These are phyloP conservation scores for Hesperia comma DNA, from an alignment of 2,888 invertebrate genomes.

Conservation along the genomic window DNA sequence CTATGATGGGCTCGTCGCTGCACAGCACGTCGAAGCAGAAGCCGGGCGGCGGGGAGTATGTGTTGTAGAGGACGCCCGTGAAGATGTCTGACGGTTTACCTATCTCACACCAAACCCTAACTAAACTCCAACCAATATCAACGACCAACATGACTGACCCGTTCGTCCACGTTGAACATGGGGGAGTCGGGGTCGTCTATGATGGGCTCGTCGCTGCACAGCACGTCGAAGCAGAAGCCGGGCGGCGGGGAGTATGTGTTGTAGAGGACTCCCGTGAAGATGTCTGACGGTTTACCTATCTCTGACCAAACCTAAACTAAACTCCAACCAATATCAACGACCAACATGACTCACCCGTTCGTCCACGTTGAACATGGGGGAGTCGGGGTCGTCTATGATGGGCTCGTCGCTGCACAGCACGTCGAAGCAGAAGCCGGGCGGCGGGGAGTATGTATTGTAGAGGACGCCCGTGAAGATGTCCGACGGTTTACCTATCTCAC, in stretches of 20 bases:
- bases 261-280: slow-evolving; percentile 93
- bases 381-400: slow-evolving; percentile 91
- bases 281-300: slow-evolving; percentile 86
- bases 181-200: slow-evolving; percentile 92
- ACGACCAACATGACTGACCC: too few relatives aligned
- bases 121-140: too few relatives aligned
- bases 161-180: slow-evolving; percentile 91
- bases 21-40: slow-evolving; percentile 97
- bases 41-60: slow-evolving; percentile 93
- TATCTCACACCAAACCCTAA: too few relatives aligned
- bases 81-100: slow-evolving; percentile 89
- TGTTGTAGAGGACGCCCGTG: slow-evolving; percentile 92
- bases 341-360: slow-evolving; percentile 87
- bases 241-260: slow-evolving; percentile 93
- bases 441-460: slow-evolving; percentile 92
- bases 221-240: slow-evolving; percentile 96
- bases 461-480: slow-evolving; percentile 93
- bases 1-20: slow-evolving; percentile 92
- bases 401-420: slow-evolving; percentile 92
- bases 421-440: slow-evolving; percentile 97
- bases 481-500: slow-evolving; percentile 85
- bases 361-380: slow-evolving; percentile 93
- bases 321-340: too few relatives aligned
- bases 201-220: slow-evolving; percentile 93
- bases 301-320: too few relatives aligned